phyloP scores from a whole-genome alignment of 2,888 invertebrate species.

The Polymixis lichenea region DNA sequence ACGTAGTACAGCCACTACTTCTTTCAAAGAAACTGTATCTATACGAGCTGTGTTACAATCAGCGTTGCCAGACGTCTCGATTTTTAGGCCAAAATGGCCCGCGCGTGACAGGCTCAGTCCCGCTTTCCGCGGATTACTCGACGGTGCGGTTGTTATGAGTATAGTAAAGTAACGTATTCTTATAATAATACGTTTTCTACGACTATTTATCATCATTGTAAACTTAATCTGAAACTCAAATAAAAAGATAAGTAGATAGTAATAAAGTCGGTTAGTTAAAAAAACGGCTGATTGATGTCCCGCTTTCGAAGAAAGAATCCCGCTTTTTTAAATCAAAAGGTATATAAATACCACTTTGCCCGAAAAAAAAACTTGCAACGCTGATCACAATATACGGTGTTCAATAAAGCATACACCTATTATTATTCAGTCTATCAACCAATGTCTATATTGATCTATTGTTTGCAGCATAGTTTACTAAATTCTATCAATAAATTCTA shows the following conservation, averaged over 20 bases:
- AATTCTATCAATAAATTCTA: conserved; percentile 9
- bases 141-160: no score
- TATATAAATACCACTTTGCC: not conserved
- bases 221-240: no score
- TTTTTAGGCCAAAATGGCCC: no score
- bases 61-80: no score
- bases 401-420: conserved; percentile 15
- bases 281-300: not conserved
- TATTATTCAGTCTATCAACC: not conserved
- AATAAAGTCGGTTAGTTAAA: not conserved
- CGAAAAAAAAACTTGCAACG: not conserved
- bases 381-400: not conserved
- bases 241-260: no score
- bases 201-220: no score
- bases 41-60: not conserved
- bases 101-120: no score
- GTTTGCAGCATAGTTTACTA: conserved; percentile 30
- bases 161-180: no score
- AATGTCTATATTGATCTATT: conserved; percentile 41
- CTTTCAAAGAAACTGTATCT: no score
- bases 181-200: no score
- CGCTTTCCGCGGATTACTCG: no score
- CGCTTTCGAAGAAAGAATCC: not conserved
- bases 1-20: no score
- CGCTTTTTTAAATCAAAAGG: not conserved